Evolutionary conservation across 2,888 invertebrate genomes (phyloP), one percentile per base, ranked within the genome.

Genomic region (Coelopa pilipes): DNA sequence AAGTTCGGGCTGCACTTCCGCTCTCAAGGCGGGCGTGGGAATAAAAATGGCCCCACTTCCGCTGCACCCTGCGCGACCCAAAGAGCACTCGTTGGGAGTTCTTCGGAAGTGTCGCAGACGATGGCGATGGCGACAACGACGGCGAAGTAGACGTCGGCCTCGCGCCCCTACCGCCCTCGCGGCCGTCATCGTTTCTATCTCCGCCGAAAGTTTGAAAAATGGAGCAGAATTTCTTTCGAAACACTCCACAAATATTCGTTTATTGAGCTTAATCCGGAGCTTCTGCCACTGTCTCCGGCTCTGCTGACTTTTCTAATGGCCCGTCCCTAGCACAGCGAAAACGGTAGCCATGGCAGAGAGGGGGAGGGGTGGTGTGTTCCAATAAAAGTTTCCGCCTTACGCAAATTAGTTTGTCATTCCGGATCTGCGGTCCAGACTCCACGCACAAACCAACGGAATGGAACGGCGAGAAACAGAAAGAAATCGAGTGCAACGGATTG

Each of bases 351-450:
- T 34, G 34, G 34, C 2, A 34, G 34, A 34, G n/a, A 34, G 34
- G 34, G 7, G 34, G 34, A 34, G 34, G 34, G 2, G 7, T 2
- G 11, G 34, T 15, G 34, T 34, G 62, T 62, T n/a, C 62, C 62
- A 62, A 62, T 62, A 62, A 62, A 62, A 62, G 62, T 62, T 62
- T 24, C 12, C 45, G 34, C n/a, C 62, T 62, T 34, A 62, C 62
- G 62, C 62, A 62, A 62, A 62, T 62, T 24, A 34, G 62, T 62
- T 62, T 62, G 62, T 62, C 62, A 62, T 24, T 34, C 62, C 24
- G 34, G n/a, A 62, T 21, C 0, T 21, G 21, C 19, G 19, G 13
- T 21, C 19, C 9, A 21, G 17, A 57, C 7, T 12, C 21, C 21
- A 57, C n/a, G 12, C 21, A 59, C 12, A 7, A 15, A 10, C 2